phyloP scores from a whole-genome alignment of 2,797 vertebrate species.

The Glossophaga mutica region DNA sequence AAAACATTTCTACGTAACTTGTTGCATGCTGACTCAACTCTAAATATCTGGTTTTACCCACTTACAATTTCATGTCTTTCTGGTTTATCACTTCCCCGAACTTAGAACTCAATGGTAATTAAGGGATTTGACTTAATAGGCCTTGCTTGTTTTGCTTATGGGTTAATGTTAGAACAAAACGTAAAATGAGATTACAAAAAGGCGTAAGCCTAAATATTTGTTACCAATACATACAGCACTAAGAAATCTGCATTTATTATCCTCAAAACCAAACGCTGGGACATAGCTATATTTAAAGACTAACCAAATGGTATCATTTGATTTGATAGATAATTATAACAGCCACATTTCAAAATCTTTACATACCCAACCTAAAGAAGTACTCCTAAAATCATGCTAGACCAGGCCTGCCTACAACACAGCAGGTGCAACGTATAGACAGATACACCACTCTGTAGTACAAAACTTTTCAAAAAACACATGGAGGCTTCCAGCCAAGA shows the following conservation, averaged over 20 bases:
- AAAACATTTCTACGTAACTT: not conserved
- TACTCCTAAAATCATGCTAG: not conserved
- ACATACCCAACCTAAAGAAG: not conserved
- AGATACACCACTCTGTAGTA: not conserved
- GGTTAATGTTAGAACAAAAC: not conserved
- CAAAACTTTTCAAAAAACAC: not conserved
- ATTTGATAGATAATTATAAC: constrained; percentile 20
- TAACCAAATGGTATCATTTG: not conserved
- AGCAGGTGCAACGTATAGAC: not conserved
- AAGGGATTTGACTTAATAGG: constrained; percentile 8
- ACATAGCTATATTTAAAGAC: not conserved
- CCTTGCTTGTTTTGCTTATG: not conserved
- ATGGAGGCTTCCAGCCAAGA: too few species aligned
- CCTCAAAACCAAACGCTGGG: constrained; percentile 24
- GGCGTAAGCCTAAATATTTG: not conserved
- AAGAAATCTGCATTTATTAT: constrained; percentile 19
- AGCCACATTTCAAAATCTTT: not conserved
- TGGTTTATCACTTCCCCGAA: not conserved
- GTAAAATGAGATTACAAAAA: constrained; percentile 1
- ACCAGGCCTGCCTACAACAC: not conserved
- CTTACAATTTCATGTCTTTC: not conserved
- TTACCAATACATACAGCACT: not conserved
- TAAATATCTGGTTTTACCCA: not conserved
- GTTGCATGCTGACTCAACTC: not conserved
- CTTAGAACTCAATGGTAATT: not conserved